These are phyloP conservation scores for Epirrhoe alternata DNA, from an alignment of 2,888 invertebrate species.

Conservation along the genomic window DNA sequence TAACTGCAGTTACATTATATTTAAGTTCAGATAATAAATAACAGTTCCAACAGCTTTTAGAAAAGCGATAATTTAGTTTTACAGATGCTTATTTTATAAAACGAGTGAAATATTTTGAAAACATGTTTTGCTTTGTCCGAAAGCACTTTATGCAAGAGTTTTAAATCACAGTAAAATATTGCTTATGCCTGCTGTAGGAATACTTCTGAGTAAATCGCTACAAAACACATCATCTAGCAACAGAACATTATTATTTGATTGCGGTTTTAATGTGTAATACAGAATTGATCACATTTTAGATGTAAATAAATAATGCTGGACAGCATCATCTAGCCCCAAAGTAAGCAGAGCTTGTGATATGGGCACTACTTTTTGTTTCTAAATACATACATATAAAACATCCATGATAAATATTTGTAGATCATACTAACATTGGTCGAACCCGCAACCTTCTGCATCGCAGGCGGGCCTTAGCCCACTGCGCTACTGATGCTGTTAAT, in stretches of 20 bases:
- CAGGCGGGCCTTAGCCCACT: too few species aligned
- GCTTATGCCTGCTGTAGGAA: not conserved
- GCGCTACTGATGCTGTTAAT: too few species aligned
- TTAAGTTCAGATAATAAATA: too few species aligned
- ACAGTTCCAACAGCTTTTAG: not conserved
- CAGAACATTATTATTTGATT: conserved; percentile 4
- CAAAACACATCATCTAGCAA: conserved; percentile 4
- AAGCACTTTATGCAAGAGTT: conserved; percentile 13
- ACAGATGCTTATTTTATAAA: not conserved
- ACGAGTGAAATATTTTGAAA: conserved; percentile 1
- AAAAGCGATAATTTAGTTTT: not conserved
- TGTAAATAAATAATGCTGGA: too few species aligned
- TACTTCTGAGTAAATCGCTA: conserved; percentile 12
- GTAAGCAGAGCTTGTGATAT: too few species aligned
- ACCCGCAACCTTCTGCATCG: too few species aligned
- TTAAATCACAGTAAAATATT: conserved; percentile 17
- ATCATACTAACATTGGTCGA: too few species aligned
- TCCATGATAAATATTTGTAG: too few species aligned
- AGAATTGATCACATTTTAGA: not conserved
- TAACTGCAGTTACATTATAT: too few species aligned
- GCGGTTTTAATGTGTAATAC: conserved; percentile 2
- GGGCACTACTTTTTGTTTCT: too few species aligned
- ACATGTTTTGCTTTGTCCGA: conserved; percentile 2
- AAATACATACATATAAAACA: too few species aligned
- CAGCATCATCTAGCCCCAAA: too few species aligned